Evolutionary conservation across 2,797 vertebrate genomes (phyloP), one percentile per base, ranked within the genome.

Genomic region (Galagoides demidoff): DNA sequence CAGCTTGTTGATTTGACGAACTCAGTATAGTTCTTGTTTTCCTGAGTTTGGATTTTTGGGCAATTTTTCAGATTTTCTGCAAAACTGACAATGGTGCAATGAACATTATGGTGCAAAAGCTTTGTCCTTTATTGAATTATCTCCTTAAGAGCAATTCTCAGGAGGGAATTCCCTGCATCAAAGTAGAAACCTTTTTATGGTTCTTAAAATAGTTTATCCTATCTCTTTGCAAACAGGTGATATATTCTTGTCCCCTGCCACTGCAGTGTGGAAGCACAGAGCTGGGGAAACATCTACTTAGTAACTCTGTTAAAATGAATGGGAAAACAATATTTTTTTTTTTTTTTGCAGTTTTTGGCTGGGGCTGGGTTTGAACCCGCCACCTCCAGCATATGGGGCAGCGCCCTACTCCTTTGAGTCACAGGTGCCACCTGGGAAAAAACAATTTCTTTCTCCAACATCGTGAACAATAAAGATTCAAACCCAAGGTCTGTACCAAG

Each of bases 1-100:
- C 3, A 90, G 31, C 63, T 31, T 55, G 77, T 37, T 88, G 93
- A 89, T 77, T 94, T 89, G 76, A 87, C 82, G 61, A 96, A 63
- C 27, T 91, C 86, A 66, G 79, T 43, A 63, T 78, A 94, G 59
- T 52, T 89, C 79, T 70, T 39, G 57, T 11, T 92, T 96, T 85
- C 34, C 76, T 93, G 85, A 92, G 59, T 63, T 23, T 52, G 9
- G 34, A 82, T 66, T 95, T 87, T 57, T 1, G 74, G 49, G 55
- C 37, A 84, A 94, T 89, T 96, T 96, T 94, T 95, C 79, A 95
- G 76, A 73, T 94, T 95, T 85, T 87, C 55, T 87, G 31, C 39
- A 73, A 81, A 90, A 84, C 2, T 78, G 70, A 92, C 70, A 92
- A 49, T 64, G 25, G 71, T 90, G 22, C 61, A 73, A 4, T 3